Percentiles rank a stretch among this genome's conserved stretches.
Conservation (phyloP, 1,140 invertebrate genomes). For the Drosophila sucinea region DNA sequence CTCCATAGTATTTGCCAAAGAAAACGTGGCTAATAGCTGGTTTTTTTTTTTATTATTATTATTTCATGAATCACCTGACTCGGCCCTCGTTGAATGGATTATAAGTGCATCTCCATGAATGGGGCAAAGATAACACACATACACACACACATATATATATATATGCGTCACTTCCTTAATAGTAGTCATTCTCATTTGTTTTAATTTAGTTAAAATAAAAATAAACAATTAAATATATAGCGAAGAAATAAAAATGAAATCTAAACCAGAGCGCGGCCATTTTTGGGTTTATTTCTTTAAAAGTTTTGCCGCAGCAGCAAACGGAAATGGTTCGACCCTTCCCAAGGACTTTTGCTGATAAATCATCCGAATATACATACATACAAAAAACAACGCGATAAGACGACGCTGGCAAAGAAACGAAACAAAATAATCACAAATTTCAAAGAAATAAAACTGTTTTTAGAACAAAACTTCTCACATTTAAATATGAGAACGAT, state of each 20-base stretch:
- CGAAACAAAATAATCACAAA: not conserved
- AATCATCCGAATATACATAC: not conserved
- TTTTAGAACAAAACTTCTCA: not conserved
- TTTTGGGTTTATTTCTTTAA: conserved; percentile 21
- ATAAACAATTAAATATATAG: not conserved
- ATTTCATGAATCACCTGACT: conserved; percentile 4
- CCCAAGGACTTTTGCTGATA: not conserved
- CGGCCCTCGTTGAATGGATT: not conserved
- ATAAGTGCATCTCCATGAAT: not conserved
- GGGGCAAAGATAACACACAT: not conserved
- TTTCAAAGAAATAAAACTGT: not conserved
- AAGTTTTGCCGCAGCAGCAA: conserved; percentile 34
- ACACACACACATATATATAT: not conserved
- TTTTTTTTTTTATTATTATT: not conserved
- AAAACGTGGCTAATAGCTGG: not conserved
- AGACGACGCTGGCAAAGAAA: not conserved
- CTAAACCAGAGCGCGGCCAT: not conserved
- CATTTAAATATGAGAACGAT: not conserved
- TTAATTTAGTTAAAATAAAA: conserved; percentile 1
- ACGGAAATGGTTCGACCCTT: conserved; percentile 45
- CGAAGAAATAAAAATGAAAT: not conserved
- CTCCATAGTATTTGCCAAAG: conserved; percentile 1
- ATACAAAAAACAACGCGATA: too few species aligned
- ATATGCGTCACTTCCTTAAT: conserved; percentile 4
- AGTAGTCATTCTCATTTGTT: conserved; percentile 1